Percentiles rank a stretch among this genome's conserved stretches.
These are phyloP conservation scores for Tribolium madens DNA, from an alignment of 1,140 invertebrate species.

Conservation along the genomic window DNA sequence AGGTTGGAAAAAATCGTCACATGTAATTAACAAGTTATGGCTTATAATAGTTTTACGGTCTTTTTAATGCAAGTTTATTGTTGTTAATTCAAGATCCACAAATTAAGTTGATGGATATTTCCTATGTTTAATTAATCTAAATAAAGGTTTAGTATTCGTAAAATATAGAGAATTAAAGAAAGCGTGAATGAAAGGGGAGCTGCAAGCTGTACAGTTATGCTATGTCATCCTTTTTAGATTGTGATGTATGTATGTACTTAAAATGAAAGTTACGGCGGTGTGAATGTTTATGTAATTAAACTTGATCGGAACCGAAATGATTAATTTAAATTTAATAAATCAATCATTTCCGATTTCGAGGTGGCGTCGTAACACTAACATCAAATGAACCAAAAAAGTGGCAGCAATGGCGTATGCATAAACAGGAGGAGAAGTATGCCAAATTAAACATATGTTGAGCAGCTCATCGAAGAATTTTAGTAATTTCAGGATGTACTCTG, in stretches of 20 bases:
- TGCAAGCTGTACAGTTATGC: conserved; percentile 31
- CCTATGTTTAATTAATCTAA: conserved; percentile 32
- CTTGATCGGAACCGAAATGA: conserved; percentile 7
- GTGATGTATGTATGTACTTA: conserved; percentile 32
- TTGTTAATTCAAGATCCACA: conserved; percentile 32
- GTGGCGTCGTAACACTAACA: conserved; percentile 38
- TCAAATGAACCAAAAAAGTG: conserved; percentile 6
- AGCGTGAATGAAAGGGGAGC: conserved; percentile 41
- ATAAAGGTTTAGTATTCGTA: conserved; percentile 33
- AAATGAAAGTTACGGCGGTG: conserved; percentile 25
- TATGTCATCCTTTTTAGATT: conserved; percentile 30
- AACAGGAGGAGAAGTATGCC: conserved; percentile 38
- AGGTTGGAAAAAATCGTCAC: not conserved
- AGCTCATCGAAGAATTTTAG: conserved; percentile 28
- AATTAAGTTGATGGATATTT: conserved; percentile 37
- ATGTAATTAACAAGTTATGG: conserved; percentile 23
- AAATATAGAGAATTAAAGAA: conserved; percentile 13
- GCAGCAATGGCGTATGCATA: not conserved
- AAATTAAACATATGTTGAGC: conserved; percentile 41
- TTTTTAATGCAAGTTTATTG: conserved; percentile 33
- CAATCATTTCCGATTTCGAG: conserved; percentile 17
- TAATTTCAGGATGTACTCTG: conserved; percentile 40
- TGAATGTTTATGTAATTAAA: conserved; percentile 32
- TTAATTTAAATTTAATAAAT: conserved; percentile 40
- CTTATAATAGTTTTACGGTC: conserved; percentile 20